These are phyloP conservation scores for Anarrhichthys ocellatus DNA, from an alignment of 2,113 vertebrate genomes.

Conservation along the genomic window DNA sequence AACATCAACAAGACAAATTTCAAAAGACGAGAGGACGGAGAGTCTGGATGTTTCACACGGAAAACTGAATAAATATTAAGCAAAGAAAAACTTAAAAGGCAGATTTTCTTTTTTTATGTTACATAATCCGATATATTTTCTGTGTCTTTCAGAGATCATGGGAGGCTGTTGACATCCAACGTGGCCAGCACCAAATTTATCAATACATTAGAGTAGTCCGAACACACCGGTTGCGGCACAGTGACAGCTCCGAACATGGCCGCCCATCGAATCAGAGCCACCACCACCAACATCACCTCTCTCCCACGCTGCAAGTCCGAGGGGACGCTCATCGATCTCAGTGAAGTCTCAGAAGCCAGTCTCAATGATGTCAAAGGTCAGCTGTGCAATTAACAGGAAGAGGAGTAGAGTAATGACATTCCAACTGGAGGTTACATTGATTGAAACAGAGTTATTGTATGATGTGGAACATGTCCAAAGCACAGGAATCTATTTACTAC, in stretches of 20 bases:
- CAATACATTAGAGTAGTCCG: conserved; percentile 15
- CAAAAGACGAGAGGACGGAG: background rate
- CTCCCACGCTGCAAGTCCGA: conserved; percentile 95
- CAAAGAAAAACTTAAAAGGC: background rate
- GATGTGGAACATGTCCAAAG: background rate
- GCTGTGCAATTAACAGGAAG: background rate
- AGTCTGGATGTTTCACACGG: background rate
- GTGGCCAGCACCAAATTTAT: conserved; percentile 10
- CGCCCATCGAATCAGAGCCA: conserved; percentile 92
- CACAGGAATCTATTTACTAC: background rate
- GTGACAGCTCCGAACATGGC: conserved; percentile 85
- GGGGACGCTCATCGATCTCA: conserved; percentile 93
- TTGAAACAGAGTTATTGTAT: background rate
- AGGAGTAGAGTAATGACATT: background rate
- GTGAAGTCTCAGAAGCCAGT: conserved; percentile 86
- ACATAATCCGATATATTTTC: background rate
- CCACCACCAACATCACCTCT: conserved; percentile 86
- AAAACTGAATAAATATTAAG: background rate
- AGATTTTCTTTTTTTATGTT: background rate
- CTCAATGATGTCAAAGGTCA: conserved; percentile 93
- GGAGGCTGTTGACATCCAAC: conserved; percentile 54
- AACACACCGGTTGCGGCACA: conserved; percentile 14
- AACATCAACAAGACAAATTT: background rate
- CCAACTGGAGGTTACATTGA: background rate
- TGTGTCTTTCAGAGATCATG: conserved; percentile 72